These are phyloP conservation scores for Siniperca scherzeri DNA, from an alignment of 2,797 vertebrate genomes.

Conservation along the genomic window DNA sequence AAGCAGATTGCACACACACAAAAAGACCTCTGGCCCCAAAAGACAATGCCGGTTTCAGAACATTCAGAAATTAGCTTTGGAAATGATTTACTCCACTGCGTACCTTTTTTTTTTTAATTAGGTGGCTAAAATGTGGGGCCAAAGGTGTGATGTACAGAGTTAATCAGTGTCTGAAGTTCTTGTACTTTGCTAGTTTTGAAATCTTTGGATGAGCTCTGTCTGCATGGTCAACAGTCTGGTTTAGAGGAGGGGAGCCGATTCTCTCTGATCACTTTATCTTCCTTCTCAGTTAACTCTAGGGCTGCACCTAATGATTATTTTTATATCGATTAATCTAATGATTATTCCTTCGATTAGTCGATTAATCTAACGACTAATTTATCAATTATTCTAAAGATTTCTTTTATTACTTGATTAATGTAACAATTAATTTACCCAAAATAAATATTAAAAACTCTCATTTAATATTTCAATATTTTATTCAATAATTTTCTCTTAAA, in stretches of 20 bases:
- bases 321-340: no score
- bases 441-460: no score
- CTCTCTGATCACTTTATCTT: background rate
- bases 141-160: background rate
- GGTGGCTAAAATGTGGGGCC: background rate
- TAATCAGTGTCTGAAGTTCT: constrained; percentile 11
- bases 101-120: background rate
- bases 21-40: background rate
- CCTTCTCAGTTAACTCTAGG: background rate
- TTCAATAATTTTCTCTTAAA: no score
- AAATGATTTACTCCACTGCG: background rate
- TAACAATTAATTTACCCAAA: no score
- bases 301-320: no score
- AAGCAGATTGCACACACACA: background rate
- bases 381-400: no score
- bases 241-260: background rate
- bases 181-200: constrained; percentile 41
- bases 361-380: no score
- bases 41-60: background rate
- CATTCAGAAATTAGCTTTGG: background rate
- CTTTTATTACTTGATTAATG: no score
- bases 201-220: constrained; percentile 1
- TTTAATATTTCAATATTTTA: no score
- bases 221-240: background rate
- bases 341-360: no score